These are phyloP conservation scores for Pipra filicauda DNA, from an alignment of 2,113 vertebrate genomes.

Conservation along the genomic window DNA sequence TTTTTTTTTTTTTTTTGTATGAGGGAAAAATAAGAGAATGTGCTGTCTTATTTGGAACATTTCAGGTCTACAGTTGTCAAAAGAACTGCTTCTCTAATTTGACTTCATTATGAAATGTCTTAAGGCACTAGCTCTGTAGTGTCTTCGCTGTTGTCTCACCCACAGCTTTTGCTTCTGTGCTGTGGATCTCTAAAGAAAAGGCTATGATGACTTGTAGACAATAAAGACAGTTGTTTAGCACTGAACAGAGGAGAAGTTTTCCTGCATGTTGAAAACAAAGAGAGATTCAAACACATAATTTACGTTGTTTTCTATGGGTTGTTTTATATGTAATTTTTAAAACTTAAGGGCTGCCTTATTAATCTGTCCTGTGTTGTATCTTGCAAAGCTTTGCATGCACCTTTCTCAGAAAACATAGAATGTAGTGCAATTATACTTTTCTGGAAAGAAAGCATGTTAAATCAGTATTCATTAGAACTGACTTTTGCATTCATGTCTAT, in stretches of 20 bases:
- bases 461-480: not conserved
- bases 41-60: conserved; percentile 12
- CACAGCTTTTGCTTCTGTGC: conserved; percentile 21
- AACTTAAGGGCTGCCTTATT: not conserved
- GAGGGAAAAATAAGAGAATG: not conserved
- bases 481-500: not conserved
- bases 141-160: not conserved
- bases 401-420: conserved; percentile 1
- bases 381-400: not conserved
- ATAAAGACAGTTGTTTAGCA: conserved; percentile 47
- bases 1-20: not conserved
- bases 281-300: not conserved
- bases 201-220: conserved; percentile 33
- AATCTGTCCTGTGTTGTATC: not conserved
- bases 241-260: conserved; percentile 34
- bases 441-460: not conserved
- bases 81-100: conserved; percentile 59
- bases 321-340: not conserved
- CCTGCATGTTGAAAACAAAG: conserved; percentile 25
- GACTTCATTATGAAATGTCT: conserved; percentile 55
- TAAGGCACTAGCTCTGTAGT: not conserved
- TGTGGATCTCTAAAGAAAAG: conserved; percentile 14
- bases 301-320: not conserved
- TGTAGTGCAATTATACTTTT: not conserved
- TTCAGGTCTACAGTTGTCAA: conserved; percentile 34